Evolutionary conservation across 2,888 invertebrate genomes (phyloP).

Genomic region (Poecilus cupreus): DNA sequence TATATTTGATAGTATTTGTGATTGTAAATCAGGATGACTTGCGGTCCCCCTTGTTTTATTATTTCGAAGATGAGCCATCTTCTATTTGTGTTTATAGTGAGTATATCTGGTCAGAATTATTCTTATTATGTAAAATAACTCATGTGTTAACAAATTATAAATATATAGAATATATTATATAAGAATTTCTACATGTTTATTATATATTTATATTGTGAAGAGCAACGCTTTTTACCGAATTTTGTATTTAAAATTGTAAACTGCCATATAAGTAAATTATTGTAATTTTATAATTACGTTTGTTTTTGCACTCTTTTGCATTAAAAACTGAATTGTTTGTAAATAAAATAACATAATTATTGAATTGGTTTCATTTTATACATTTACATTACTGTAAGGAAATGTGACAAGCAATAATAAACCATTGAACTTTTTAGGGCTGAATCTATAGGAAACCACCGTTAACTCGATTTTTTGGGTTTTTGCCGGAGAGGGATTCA

Average conservation of each 20-base stretch:
- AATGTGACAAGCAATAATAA: no score
- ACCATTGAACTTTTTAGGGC: no score
- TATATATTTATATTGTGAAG: constrained; percentile 59
- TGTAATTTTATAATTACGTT: constrained; percentile 58
- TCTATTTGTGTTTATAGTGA: constrained; percentile 69
- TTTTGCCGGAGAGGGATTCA: no score
- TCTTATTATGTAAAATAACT: constrained; percentile 69
- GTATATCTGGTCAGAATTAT: constrained; percentile 72
- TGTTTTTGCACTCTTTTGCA: constrained; percentile 58
- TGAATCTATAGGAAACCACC: no score
- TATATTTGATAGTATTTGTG: constrained; percentile 24
- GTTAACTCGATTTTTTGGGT: no score
- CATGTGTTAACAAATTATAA: constrained; percentile 55
- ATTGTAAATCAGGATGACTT: constrained; percentile 19
- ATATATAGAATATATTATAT: constrained; percentile 56
- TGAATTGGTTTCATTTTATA: background rate
- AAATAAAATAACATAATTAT: constrained; percentile 49
- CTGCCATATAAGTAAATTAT: constrained; percentile 59
- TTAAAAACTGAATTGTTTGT: constrained; percentile 57
- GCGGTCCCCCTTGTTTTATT: constrained; percentile 18
- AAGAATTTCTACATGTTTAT: constrained; percentile 59
- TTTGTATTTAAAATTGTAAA: constrained; percentile 58
- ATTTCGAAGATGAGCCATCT: constrained; percentile 63
- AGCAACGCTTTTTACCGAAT: constrained; percentile 57
- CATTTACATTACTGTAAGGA: no score